A percentile compares a stretch with the other conserved stretches of the same genome.
phyloP scores from a whole-genome alignment of 1,140 invertebrate genomes.

The Mya arenaria region DNA sequence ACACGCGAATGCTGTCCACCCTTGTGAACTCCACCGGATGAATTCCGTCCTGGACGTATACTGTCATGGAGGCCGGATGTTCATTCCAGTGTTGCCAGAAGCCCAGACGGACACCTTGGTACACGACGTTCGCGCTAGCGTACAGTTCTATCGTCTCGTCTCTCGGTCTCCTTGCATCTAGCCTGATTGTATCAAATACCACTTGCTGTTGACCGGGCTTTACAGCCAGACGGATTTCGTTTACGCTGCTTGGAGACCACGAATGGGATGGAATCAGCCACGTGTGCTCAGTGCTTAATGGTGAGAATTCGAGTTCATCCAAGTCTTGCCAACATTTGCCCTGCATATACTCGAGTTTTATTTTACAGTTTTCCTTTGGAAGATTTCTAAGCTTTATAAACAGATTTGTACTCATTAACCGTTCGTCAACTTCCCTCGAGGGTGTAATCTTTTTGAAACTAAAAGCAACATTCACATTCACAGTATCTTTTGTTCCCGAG shows the following conservation, averaged over 20 bases:
- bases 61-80: constrained; percentile 27
- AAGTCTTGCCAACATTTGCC: constrained; percentile 10
- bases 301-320: constrained; percentile 15
- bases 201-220: constrained; percentile 32
- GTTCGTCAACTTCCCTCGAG: constrained; percentile 42
- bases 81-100: constrained; percentile 39
- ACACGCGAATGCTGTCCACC: constrained; percentile 32
- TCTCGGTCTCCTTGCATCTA: neutral
- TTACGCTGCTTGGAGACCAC: constrained; percentile 1
- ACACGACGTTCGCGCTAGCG: constrained; percentile 10
- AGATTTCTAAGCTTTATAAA: constrained; percentile 23
- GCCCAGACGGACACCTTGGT: constrained; percentile 30
- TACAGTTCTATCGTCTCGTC: constrained; percentile 23
- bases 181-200: constrained; percentile 20
- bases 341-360: constrained; percentile 31
- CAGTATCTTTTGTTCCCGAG: constrained; percentile 1
- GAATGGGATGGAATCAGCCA: constrained; percentile 28
- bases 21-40: neutral
- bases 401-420: constrained; percentile 7
- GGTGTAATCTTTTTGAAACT: constrained; percentile 22
- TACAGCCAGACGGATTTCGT: constrained; percentile 11
- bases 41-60: neutral
- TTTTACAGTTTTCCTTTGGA: constrained; percentile 10
- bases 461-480: constrained; percentile 11
- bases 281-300: constrained; percentile 2